Conservation (phyloP, 2,797 vertebrate species). For the Todus mexicanus region DNA sequence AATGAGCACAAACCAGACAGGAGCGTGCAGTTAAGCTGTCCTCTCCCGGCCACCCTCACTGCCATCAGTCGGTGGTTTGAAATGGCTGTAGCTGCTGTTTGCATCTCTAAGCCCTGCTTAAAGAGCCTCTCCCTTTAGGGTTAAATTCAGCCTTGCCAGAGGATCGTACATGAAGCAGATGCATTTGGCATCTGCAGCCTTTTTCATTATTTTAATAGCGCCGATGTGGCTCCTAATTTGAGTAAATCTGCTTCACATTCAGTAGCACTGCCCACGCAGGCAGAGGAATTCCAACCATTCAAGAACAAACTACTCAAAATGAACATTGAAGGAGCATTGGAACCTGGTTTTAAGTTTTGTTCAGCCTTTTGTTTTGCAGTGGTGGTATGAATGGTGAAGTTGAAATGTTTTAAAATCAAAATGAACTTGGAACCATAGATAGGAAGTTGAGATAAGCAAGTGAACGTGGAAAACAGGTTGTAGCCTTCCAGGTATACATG, state of each 20-base stretch:
- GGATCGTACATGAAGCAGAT: not conserved
- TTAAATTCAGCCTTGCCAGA: not conserved
- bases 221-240: not conserved
- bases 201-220: not conserved
- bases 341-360: not conserved
- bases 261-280: not conserved
- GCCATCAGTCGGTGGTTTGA: not conserved
- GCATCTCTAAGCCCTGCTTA: not conserved
- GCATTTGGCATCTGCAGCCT: not conserved
- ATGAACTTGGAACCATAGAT: not conserved
- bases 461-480: not conserved
- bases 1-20: not conserved
- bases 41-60: not conserved
- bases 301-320: not conserved
- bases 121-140: not conserved
- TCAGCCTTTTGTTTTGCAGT: not conserved
- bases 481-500: not conserved
- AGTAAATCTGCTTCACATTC: not conserved
- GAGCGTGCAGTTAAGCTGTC: not conserved
- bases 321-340: not conserved
- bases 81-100: not conserved
- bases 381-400: not conserved
- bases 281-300: not conserved
- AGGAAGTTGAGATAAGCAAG: not conserved
- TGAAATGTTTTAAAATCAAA: not conserved